Evolutionary conservation across 2,113 vertebrate species (phyloP).

Genomic region (Arvicanthis niloticus): DNA sequence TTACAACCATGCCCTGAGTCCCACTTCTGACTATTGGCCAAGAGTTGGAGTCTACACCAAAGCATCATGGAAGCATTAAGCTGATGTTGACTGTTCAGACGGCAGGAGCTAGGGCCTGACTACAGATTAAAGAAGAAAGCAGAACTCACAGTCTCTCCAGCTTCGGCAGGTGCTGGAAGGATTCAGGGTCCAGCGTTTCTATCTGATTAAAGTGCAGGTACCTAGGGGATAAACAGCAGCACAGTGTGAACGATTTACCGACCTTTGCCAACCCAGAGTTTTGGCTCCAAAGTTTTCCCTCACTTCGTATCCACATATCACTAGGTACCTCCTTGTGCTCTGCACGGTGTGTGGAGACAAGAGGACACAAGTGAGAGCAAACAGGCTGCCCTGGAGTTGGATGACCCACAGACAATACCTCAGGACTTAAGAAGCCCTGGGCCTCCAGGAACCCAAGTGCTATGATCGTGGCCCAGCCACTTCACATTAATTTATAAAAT

Average conservation of each 20-base stretch:
- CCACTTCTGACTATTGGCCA: rapidly evolving
- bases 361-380: not conserved
- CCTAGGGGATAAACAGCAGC: conserved; percentile 84
- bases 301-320: not conserved
- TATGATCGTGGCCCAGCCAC: not conserved
- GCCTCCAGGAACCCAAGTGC: not conserved
- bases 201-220: conserved; percentile 99
- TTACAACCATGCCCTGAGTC: rapidly evolving
- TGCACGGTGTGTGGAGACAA: rapidly evolving
- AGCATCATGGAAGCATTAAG: rapidly evolving
- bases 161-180: conserved; percentile 96
- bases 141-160: conserved; percentile 97
- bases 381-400: rapidly evolving
- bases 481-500: not conserved
- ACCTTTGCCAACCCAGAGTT: not conserved
- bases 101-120: too few relatives aligned
- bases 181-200: conserved; percentile 96
- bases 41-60: rapidly evolving
- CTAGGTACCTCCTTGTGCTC: rapidly evolving
- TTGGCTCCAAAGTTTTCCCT: not conserved
- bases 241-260: conserved; percentile 10
- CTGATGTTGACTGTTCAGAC: rapidly evolving
- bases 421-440: not conserved
- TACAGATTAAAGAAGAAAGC: not conserved
- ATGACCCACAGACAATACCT: rapidly evolving